phyloP scores from a whole-genome alignment of 2,113 vertebrate genomes.

The Semnopithecus entellus region DNA sequence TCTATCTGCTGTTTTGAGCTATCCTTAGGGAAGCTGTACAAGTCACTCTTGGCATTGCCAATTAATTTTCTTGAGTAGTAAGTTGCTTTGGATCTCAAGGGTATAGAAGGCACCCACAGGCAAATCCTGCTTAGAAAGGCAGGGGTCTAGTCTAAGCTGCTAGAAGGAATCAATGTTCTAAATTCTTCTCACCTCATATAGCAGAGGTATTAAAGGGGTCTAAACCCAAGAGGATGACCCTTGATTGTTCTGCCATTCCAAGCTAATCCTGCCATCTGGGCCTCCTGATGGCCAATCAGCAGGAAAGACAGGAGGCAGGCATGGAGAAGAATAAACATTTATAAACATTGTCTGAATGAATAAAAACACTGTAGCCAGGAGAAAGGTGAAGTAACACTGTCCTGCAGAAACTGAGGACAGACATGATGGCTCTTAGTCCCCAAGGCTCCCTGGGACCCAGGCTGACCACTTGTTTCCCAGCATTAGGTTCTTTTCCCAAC shows the following conservation, averaged over 20 bases:
- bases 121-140: slow-evolving; percentile 58
- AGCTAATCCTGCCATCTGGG: slow-evolving; percentile 54
- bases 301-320: slow-evolving; percentile 28
- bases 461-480: not conserved
- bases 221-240: not conserved
- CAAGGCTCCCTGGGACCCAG: not conserved
- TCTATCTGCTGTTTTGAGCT: slow-evolving; percentile 12
- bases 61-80: slow-evolving; percentile 52
- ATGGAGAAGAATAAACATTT: slow-evolving; percentile 21
- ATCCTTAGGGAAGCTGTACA: not conserved
- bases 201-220: not conserved
- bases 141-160: not conserved
- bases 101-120: not conserved
- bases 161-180: slow-evolving; percentile 2
- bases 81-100: slow-evolving; percentile 9
- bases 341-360: slow-evolving; percentile 25
- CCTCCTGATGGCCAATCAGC: slow-evolving; percentile 56
- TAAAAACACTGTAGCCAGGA: not conserved
- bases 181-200: slow-evolving; percentile 16
- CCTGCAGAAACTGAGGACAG: not conserved
- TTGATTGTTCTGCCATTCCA: not conserved
- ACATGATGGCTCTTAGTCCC: not conserved
- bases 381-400: not conserved
- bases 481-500: not conserved
- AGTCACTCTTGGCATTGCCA: slow-evolving; percentile 36